These are phyloP conservation scores for Euschistus heros DNA, from an alignment of 1,140 invertebrate species.

Conservation along the genomic window DNA sequence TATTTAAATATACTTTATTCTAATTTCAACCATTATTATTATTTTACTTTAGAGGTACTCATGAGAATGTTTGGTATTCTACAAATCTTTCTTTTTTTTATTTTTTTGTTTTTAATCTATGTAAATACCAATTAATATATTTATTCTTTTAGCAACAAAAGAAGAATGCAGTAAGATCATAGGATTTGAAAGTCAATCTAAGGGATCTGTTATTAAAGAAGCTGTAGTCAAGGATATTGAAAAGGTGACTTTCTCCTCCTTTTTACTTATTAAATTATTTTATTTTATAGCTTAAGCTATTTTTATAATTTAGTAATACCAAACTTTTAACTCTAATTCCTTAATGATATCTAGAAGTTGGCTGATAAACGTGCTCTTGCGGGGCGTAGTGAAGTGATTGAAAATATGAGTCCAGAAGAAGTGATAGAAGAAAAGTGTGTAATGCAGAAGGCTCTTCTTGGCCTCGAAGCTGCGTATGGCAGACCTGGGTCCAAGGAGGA, in stretches of 20 bases:
- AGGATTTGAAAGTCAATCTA: conserved; percentile 5
- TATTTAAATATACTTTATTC: too few relatives aligned
- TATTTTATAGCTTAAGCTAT: background rate
- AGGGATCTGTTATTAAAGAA: conserved; percentile 23
- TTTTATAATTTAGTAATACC: too few relatives aligned
- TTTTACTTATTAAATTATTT: background rate
- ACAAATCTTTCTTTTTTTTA: too few relatives aligned
- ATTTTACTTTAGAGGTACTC: too few relatives aligned
- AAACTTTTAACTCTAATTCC: background rate
- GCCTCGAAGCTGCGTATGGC: conserved; percentile 78
- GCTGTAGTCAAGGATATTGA: conserved; percentile 31
- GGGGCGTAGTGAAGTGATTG: conserved; percentile 53
- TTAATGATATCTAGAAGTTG: conserved; percentile 38
- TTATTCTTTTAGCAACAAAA: conserved; percentile 20
- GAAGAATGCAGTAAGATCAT: conserved; percentile 17
- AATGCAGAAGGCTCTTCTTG: conserved; percentile 80
- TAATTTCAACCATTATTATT: too few relatives aligned
- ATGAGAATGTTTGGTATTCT: too few relatives aligned
- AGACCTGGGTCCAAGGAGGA: conserved; percentile 71
- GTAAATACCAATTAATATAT: background rate
- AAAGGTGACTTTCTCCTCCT: conserved; percentile 27
- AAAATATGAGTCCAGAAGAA: conserved; percentile 61
- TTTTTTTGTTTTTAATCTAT: background rate
- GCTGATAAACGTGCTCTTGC: conserved; percentile 57
- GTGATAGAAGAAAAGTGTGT: conserved; percentile 81